A percentile compares a stretch with the other conserved stretches of the same genome.
phyloP scores from a whole-genome alignment of 2,113 vertebrate genomes.

The Rhombomys opimus region DNA sequence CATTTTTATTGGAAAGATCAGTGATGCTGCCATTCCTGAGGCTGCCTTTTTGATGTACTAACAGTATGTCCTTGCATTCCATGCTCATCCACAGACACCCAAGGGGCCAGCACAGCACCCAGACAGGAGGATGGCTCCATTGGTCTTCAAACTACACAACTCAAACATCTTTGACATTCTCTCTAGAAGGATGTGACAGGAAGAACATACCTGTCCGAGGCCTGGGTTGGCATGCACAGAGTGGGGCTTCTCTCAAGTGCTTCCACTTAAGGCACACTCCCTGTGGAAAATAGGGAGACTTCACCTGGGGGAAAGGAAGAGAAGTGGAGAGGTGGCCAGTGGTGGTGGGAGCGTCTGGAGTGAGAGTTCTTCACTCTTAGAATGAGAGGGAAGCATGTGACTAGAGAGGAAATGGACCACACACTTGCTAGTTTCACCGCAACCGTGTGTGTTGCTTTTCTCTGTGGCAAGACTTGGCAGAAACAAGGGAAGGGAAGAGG shows the following conservation, averaged over 20 bases:
- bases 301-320: neutral
- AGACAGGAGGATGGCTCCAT: neutral
- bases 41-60: neutral
- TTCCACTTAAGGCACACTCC: neutral
- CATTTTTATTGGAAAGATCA: neutral
- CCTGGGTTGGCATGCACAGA: neutral
- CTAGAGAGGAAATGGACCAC: neutral
- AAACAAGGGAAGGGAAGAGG: no score
- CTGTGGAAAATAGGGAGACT: conserved; percentile 16
- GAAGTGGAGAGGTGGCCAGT: neutral
- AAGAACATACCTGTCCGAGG: neutral
- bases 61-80: neutral
- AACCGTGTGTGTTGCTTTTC: accelerated
- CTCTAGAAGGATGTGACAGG: neutral
- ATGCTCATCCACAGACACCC: neutral
- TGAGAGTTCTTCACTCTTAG: neutral
- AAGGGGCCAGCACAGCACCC: neutral
- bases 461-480: neutral
- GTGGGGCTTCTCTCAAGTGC: neutral
- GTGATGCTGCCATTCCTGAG: neutral
- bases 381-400: neutral
- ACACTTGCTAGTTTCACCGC: neutral
- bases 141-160: neutral
- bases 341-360: neutral
- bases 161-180: neutral